Conservation (phyloP, 2,797 vertebrate genomes). For the Pristis pectinata region DNA sequence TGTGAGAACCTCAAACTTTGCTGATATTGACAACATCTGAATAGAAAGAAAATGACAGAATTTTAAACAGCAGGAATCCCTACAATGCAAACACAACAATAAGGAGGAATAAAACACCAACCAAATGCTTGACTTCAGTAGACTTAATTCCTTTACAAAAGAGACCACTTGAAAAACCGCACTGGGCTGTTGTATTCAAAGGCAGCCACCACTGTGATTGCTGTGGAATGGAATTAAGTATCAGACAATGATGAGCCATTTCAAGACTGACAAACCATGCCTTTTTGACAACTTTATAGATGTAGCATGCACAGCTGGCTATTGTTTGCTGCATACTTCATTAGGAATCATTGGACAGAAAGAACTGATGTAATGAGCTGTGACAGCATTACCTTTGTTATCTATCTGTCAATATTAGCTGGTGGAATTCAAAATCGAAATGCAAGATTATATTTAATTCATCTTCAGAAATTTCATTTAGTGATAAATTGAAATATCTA, state of each 20-base stretch:
- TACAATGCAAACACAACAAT: constrained; percentile 20
- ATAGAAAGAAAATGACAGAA: constrained; percentile 34
- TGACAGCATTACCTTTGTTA: background rate
- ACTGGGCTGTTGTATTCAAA: constrained; percentile 28
- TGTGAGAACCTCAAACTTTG: constrained; percentile 26
- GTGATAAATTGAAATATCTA: background rate
- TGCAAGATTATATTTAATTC: background rate
- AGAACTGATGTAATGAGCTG: constrained; percentile 2
- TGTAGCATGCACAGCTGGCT: constrained; percentile 17
- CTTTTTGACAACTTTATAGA: constrained; percentile 1
- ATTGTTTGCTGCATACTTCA: constrained; percentile 25
- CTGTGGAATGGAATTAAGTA: constrained; percentile 33
- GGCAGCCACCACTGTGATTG: constrained; percentile 31
- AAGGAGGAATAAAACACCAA: constrained; percentile 37
- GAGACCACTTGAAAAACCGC: constrained; percentile 32
- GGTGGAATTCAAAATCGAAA: background rate
- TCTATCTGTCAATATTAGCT: background rate
- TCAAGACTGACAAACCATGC: constrained; percentile 23
- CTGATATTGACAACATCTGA: background rate
- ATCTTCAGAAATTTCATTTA: background rate
- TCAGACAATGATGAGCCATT: constrained; percentile 28
- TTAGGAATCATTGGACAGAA: constrained; percentile 30
- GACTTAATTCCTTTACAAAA: constrained; percentile 35
- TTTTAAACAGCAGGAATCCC: constrained; percentile 25
- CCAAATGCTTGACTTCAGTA: constrained; percentile 31